Base-by-base conservation (phyloP, 2,797 vertebrate species). In the Kryptolebias ocellatus region DNA sequence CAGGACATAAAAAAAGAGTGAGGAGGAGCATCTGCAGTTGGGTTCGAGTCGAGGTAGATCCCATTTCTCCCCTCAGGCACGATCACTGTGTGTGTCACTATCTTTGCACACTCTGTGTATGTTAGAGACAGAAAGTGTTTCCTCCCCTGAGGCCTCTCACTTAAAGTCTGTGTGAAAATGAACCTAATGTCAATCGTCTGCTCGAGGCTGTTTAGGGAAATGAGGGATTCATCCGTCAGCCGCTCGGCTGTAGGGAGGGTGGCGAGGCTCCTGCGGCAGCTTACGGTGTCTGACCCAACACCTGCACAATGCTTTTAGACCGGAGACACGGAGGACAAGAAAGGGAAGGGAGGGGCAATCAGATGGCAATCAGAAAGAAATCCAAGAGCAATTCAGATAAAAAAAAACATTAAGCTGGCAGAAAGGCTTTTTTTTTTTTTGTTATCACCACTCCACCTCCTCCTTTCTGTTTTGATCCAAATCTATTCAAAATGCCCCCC, bases 401-500 rank as follows among this genome's bases (percentile, higher is more conserved):
- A 67, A 78, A 83, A 24, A 76, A 83, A 79, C 62, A 85, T 86
- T 80, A 88, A 86, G 85, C 79, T 86, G 89, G 86, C 84, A 86
- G 85, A 83, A 89, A 83, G 65, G 68, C 76, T 84, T 57, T 73
- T 78, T 74, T 78, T 74, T 83, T 77, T 81, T 74, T 81, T 89
- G 88, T 87, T 84, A 84, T 85, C 81, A 20, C 64, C 39, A 58
- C 76, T 75, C 69, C 78, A 70, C 80, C 80, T 78, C 78, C 74
- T 81, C 66, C 69, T 81, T 67, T 80, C 57, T 78, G 73, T 79
- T 59, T 79, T 51, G 53, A 77, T 88, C 77, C 84, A 84, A 83
- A 90, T 85, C 85, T 84, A 85, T 91, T 92, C 89, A 92, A 90
- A 83, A 90, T 90, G 86, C 84, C 80, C 77, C 57, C 70, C 62